Conservation (phyloP, 2,797 vertebrate species). For the Gila robusta region DNA sequence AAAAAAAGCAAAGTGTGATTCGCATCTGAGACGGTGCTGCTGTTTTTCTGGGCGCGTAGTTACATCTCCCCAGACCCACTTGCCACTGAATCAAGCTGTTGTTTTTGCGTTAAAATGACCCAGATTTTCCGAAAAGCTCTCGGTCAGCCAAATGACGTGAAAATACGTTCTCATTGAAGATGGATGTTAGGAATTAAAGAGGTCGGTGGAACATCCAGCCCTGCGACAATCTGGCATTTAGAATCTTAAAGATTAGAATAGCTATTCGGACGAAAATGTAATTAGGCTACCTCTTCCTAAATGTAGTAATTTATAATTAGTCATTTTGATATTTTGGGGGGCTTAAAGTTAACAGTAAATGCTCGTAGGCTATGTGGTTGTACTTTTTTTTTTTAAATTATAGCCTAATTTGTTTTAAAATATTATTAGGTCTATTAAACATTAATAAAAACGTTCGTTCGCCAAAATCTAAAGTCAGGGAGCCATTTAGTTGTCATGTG, state of each 20-base stretch:
- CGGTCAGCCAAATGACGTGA: constrained; percentile 7
- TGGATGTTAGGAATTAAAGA: neutral
- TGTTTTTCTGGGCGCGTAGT: constrained; percentile 1
- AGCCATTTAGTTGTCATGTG: constrained; percentile 26
- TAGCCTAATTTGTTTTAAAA: neutral
- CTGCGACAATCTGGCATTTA: neutral
- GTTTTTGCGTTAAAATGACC: constrained; percentile 54
- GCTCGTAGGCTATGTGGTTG: neutral
- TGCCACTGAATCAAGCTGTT: constrained; percentile 45
- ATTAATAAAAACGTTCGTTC: neutral
- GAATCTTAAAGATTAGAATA: neutral
- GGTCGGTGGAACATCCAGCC: neutral
- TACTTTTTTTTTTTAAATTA: neutral
- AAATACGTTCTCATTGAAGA: neutral
- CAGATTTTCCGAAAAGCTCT: constrained; percentile 64
- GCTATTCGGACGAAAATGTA: neutral
- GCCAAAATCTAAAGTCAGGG: neutral
- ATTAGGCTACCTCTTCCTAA: neutral
- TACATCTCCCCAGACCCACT: neutral
- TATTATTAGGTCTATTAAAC: neutral
- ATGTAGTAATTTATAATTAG: neutral
- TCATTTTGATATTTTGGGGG: neutral
- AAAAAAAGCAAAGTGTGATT: neutral
- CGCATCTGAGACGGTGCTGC: neutral
- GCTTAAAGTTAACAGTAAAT: neutral